phyloP scores from a whole-genome alignment of 2,797 vertebrate species.

The Malacoctenus gilli region DNA sequence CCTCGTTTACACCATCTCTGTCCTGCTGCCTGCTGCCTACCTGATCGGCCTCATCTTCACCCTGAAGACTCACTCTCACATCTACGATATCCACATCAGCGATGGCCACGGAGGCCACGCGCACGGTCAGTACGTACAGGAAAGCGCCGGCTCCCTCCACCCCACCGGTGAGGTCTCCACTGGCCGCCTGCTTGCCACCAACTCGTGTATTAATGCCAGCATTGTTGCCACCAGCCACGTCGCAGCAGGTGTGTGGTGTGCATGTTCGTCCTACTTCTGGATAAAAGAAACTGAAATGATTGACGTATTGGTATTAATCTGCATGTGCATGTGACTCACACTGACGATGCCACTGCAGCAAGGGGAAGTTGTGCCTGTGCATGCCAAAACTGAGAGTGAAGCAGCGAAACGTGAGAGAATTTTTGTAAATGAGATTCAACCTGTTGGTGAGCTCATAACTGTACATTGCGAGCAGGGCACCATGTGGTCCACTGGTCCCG shows the following conservation, averaged over 20 bases:
- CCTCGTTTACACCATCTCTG: constrained; percentile 85
- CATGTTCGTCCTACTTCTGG: too few species aligned
- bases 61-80: constrained; percentile 88
- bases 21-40: constrained; percentile 86
- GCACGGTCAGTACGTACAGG: constrained; percentile 68
- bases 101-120: constrained; percentile 76
- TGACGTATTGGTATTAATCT: constrained; percentile 26
- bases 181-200: constrained; percentile 26
- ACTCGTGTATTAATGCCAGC: constrained; percentile 59
- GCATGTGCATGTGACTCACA: constrained; percentile 33
- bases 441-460: neutral
- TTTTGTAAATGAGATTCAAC: too few species aligned
- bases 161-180: constrained; percentile 39
- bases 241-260: constrained; percentile 53
- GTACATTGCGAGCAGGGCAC: constrained; percentile 60
- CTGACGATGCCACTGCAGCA: neutral
- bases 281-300: too few species aligned
- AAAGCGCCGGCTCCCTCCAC: constrained; percentile 18
- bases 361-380: constrained; percentile 21
- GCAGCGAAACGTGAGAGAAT: neutral
- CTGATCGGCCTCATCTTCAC: constrained; percentile 88
- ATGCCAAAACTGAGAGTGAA: constrained; percentile 17
- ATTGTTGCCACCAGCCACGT: constrained; percentile 28
- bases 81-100: constrained; percentile 88
- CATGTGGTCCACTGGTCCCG: constrained; percentile 86